Percentiles rank a stretch among this genome's conserved stretches.
Conservation (phyloP, 2,888 invertebrate genomes). For the Dichetophora obliterata region DNA sequence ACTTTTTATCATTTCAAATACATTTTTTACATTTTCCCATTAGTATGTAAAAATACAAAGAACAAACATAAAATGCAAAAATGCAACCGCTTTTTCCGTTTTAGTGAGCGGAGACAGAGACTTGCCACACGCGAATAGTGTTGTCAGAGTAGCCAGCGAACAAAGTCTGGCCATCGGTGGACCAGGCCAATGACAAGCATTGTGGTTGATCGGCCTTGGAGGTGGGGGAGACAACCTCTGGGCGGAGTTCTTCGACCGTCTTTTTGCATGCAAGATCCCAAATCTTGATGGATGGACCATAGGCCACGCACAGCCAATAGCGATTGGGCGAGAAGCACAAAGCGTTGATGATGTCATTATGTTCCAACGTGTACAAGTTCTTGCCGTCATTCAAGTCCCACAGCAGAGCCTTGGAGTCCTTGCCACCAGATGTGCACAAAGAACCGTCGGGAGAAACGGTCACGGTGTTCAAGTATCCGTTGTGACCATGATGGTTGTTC, state of each 20-base stretch:
- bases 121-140: conserved; percentile 98
- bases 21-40: conserved; percentile 45
- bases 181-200: conserved; percentile 98
- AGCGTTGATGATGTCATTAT: conserved; percentile 98
- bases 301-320: conserved; percentile 99
- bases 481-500: conserved; percentile 98
- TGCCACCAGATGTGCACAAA: conserved; percentile 99
- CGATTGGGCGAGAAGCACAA: conserved; percentile 99
- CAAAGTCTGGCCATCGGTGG: conserved; percentile 98
- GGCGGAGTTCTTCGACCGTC: conserved; percentile 97
- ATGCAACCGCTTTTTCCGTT: conserved; percentile 12
- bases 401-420: conserved; percentile 99
- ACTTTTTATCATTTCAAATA: conserved; percentile 48
- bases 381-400: conserved; percentile 99
- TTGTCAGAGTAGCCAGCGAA: conserved; percentile 99
- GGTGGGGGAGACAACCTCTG: conserved; percentile 87
- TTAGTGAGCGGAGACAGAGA: conserved; percentile 87
- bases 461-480: conserved; percentile 97
- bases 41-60: conserved; percentile 29
- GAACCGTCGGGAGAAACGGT: conserved; percentile 99
- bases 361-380: conserved; percentile 97
- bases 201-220: conserved; percentile 93
- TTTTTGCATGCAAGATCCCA: conserved; percentile 99
- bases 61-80: conserved; percentile 14
- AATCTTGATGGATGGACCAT: conserved; percentile 97